Evolutionary conservation across 2,113 vertebrate species (phyloP).

Genomic region (Microcebus murinus): DNA sequence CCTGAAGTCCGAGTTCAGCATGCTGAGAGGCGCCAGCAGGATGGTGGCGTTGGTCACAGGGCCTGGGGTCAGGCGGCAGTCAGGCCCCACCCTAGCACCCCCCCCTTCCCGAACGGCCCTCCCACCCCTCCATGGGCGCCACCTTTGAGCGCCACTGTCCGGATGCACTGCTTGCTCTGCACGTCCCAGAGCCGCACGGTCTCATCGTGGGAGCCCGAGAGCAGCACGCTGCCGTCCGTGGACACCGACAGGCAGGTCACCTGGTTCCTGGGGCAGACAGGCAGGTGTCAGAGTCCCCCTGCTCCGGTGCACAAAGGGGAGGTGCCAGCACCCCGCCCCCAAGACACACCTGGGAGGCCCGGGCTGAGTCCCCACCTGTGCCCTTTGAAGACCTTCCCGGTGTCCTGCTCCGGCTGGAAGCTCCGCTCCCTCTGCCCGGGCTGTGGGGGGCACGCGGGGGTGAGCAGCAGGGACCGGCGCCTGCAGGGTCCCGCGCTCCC

Average conservation of each 20-base stretch:
- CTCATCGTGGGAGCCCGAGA: conserved; percentile 96
- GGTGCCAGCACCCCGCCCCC: fast-evolving
- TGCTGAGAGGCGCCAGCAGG: conserved; percentile 91
- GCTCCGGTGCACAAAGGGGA: too few species aligned
- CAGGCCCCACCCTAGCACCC: background rate
- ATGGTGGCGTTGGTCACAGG: conserved; percentile 94
- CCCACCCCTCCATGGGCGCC: background rate
- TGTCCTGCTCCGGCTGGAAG: conserved; percentile 91
- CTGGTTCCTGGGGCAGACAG: conserved; percentile 88
- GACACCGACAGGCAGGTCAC: conserved; percentile 96
- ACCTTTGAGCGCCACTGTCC: conserved; percentile 95
- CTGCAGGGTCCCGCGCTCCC: fast-evolving
- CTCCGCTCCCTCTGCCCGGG: conserved; percentile 89
- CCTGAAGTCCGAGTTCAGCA: conserved; percentile 93
- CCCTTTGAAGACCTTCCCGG: conserved; percentile 93
- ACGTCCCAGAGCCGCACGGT: conserved; percentile 95
- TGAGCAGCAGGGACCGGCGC: background rate
- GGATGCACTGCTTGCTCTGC: conserved; percentile 95
- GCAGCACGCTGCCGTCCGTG: conserved; percentile 92
- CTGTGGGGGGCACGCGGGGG: conserved; percentile 78
- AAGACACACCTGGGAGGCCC: background rate
- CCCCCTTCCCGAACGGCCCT: background rate
- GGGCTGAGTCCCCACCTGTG: conserved; percentile 88
- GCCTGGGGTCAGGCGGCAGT: conserved; percentile 78
- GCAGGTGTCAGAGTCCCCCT: background rate